Evolutionary conservation across 2,888 invertebrate species (phyloP).

Genomic region (Parelbella ahira): DNA sequence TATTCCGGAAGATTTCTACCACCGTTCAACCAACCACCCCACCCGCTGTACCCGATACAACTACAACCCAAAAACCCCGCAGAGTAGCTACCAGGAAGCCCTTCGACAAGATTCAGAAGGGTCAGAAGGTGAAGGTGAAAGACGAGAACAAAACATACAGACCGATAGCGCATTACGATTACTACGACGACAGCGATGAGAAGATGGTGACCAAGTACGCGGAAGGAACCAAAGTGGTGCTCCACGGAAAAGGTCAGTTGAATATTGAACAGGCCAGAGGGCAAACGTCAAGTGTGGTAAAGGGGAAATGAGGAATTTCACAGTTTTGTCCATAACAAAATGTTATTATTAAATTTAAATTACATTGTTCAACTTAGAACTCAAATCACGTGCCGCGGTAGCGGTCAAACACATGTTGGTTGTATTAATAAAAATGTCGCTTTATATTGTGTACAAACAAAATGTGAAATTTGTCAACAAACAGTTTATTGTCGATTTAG

Average conservation of each 20-base stretch:
- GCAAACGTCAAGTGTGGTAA: no score
- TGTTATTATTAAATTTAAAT: no score
- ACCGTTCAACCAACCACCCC: constrained; percentile 42
- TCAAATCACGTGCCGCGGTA: no score
- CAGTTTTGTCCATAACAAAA: no score
- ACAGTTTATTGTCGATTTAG: no score
- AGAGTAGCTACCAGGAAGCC: constrained; percentile 45
- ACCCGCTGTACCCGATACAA: constrained; percentile 29
- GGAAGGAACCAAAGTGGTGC: constrained; percentile 79
- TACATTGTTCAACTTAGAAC: no score
- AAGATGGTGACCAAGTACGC: constrained; percentile 67
- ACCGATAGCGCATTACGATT: constrained; percentile 82
- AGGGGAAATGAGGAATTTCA: no score
- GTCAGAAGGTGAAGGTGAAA: constrained; percentile 35
- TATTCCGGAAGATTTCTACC: constrained; percentile 58
- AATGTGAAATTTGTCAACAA: no score
- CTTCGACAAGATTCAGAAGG: constrained; percentile 42
- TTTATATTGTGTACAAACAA: background rate
- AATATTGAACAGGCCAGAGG: no score
- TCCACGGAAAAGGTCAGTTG: constrained; percentile 68
- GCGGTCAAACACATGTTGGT: no score
- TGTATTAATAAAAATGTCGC: no score
- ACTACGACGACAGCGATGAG: constrained; percentile 84
- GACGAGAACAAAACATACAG: constrained; percentile 46
- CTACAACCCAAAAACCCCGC: constrained; percentile 32